Base-by-base conservation (phyloP, 2,797 vertebrate genomes). In the Steatocranus sp. region DNA sequence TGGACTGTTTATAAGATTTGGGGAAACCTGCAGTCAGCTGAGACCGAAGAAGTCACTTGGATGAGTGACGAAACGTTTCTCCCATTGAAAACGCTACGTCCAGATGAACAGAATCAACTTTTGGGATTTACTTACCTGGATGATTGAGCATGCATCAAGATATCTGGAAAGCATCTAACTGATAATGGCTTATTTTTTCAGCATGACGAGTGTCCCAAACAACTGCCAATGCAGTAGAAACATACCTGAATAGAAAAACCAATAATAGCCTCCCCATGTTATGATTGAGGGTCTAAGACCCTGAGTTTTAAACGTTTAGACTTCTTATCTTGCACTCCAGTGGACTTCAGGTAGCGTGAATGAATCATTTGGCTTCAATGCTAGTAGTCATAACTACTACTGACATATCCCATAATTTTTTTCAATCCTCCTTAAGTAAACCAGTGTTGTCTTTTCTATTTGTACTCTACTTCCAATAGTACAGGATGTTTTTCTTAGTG, bases 281-380 rank as follows among this genome's bases (percentile, higher is more conserved):
- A 58, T 58, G 15, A 58, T 30, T 32, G 15, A 30, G 15, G 5
- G 1, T 32, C 54, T 58, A 32, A 58, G 15, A 56, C 27, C 27
- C 8, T 30, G 8, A 4, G 54, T 58, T 58, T 18, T 18, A 58
- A 9, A 30, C 18, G 18, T 58, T 30, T 58, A 32, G 8, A 58
- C 27, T 58, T 58, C 14, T 32, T 30, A 56, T 32, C 27, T 30
- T 56, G 27, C 54, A 30, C 14, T 30, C 53, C 14, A 17, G 25
- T 17, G 25, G 14, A 54, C 53, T 30, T 54, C 53, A 54, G 53
- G 25, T 30, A 63, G 18, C 5, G 12, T 20, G 18, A 36, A 63
- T 0, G 58, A 63, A 36, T 20, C 6, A n/a, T 34, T 34, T 61
- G 30, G 4, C 30, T 36, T 2, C 18, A 63, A 11, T 0, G 1